Evolutionary conservation across 2,888 invertebrate genomes (phyloP), one percentile per base, ranked within the genome.

Genomic region (Meganola albula): DNA sequence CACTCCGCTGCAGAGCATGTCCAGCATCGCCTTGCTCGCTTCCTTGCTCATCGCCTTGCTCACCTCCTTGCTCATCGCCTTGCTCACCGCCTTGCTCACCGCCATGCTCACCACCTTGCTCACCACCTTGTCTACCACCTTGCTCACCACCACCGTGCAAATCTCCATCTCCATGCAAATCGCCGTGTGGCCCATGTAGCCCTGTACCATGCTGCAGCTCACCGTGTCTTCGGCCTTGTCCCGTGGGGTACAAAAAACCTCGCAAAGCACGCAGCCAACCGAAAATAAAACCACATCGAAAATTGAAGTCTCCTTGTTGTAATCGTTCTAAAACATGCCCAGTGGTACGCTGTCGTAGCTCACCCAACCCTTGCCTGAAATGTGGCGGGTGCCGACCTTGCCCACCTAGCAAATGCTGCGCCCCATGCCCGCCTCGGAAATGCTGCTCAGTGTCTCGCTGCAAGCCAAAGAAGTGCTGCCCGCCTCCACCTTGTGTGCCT

Each of bases 151-250:
- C 24, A 8, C 44, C 41, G 6, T 48, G 47, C 25, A 32, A 12
- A 12, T 4, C 22, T 10, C 29, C 32, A 8, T 47, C 39, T 24
- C 27, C 5, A 10, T 11, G 4, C 6, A 16, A 16, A 16, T 16
- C 14, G 14, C 48, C 52, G 10, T 41, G 44, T 20, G n/a, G 8
- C 23, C 27, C 31, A 4, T 21, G 31, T 12, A 10, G 14, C n/a
- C 20, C 8, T n/a, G 4, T 12, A 12, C 41, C 10, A 44, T 49
- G 46, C 24, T 61, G 46, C 37, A 74, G 72, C 44, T 63, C 70
- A 4, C 77, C 75, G 4, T 80, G 82, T 29, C 28, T 76, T 18
- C 61, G 69, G 8, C 73, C 66, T 2, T 82, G 83, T 38, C 71
- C 73, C 2, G 58, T 75, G 11, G 71, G 75, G 11, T 67, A 69